Evolutionary conservation across 1,140 invertebrate genomes (phyloP).

Genomic region (Aphelinus atriplicis): DNA sequence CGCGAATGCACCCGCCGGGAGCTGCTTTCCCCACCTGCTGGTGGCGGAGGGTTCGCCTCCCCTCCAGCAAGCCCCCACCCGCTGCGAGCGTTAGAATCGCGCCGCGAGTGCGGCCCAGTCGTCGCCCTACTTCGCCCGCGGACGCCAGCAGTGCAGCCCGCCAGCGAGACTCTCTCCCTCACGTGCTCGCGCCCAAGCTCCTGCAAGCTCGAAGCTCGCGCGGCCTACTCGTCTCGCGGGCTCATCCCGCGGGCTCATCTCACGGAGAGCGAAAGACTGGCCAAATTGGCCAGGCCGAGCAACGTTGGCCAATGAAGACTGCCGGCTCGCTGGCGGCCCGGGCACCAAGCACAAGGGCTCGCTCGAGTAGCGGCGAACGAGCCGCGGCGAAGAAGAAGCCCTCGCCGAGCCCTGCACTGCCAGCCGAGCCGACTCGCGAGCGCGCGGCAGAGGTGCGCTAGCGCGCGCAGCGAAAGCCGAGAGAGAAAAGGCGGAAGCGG

Average conservation of each 20-base stretch:
- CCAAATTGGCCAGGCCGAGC: no score
- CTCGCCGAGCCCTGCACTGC: background rate
- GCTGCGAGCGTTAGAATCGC: background rate
- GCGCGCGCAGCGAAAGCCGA: background rate
- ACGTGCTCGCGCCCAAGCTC: slow-evolving; percentile 8
- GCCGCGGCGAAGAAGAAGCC: slow-evolving; percentile 14
- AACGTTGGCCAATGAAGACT: background rate
- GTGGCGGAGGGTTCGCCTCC: background rate
- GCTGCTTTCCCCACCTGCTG: background rate
- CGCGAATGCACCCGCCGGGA: background rate
- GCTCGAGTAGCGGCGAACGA: background rate
- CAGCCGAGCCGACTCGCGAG: background rate
- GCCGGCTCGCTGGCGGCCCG: background rate
- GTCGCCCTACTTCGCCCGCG: slow-evolving; percentile 65
- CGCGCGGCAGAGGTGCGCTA: background rate
- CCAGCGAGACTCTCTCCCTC: slow-evolving; percentile 30
- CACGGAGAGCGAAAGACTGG: no score
- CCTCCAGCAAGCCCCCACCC: slow-evolving; percentile 50
- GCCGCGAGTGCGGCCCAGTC: slow-evolving; percentile 51
- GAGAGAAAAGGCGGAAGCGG: slow-evolving; percentile 16
- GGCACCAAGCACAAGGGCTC: slow-evolving; percentile 16
- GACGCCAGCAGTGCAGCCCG: slow-evolving; percentile 62
- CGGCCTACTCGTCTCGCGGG: no score
- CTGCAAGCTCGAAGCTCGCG: background rate
- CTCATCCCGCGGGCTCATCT: no score